phyloP scores from a whole-genome alignment of 1,140 invertebrate genomes.

The Lasioglossum albipes region DNA sequence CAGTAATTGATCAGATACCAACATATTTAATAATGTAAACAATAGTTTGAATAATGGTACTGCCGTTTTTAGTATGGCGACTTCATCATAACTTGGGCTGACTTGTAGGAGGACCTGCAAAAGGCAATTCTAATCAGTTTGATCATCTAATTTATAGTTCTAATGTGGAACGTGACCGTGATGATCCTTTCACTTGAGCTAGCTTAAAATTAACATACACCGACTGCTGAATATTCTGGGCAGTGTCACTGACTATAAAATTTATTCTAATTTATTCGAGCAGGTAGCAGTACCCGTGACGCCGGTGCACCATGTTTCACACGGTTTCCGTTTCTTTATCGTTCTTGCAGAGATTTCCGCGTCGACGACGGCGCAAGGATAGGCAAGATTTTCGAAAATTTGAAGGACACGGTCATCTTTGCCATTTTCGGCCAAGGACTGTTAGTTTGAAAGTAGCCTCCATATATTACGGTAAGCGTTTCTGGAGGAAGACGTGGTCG shows the following conservation, averaged over 20 bases:
- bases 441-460: too few relatives aligned
- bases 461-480: neutral
- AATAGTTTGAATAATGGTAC: too few relatives aligned
- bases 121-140: too few relatives aligned
- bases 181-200: neutral
- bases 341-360: neutral
- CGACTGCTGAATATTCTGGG: slow-evolving; percentile 6
- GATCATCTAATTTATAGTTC: too few relatives aligned
- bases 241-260: slow-evolving; percentile 40
- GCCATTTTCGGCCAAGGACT: neutral
- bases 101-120: too few relatives aligned
- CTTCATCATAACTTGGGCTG: too few relatives aligned
- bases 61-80: too few relatives aligned
- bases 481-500: neutral
- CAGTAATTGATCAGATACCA: too few relatives aligned
- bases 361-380: neutral
- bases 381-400: slow-evolving; percentile 3
- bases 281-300: neutral
- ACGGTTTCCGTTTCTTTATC: neutral
- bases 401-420: neutral
- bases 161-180: neutral
- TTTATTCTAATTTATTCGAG: slow-evolving; percentile 56
- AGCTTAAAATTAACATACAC: slow-evolving; percentile 15
- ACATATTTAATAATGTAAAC: too few relatives aligned
- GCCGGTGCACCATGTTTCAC: neutral